Base-by-base conservation (phyloP, 2,797 vertebrate species). In the Pachyuromys duprasi region DNA sequence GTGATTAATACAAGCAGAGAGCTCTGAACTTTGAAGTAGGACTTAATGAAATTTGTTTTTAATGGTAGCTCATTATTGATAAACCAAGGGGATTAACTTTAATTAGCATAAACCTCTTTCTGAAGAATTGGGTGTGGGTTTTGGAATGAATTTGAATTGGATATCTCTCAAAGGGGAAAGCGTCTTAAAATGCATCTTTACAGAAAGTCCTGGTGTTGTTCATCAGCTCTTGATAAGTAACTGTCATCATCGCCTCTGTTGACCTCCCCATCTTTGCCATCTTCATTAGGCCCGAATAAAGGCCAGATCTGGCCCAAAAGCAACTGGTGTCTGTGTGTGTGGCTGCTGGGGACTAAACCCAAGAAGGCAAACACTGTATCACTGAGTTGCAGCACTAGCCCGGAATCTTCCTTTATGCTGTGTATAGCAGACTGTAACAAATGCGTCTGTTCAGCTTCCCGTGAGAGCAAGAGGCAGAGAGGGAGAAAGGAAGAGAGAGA, bases 11-110 rank as follows among this genome's bases (percentile, higher is more conserved):
- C 72, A 87, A 86, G 65, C 69, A 65, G 76, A 90, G 76, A 26
- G 62, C 83, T 96, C 93, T 88, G 89, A 95, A 96, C 57, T 93
- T 94, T 81, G 78, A 62, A 93, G 87, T 93, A 93, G 60, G 62
- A 39, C 78, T 95, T 93, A 91, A 93, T 94, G 78, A 92, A 95
- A 97, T 93, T 72, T 88, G 69, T 92, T 93, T 91, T 94, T 83
- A 93, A 90, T 91, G 86, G 22, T 92, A 96, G 78, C 76, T 79
- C 95, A 91, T 95, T 94, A 93, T 82, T 93, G 84, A 91, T 88
- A 96, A 97, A 92, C 63, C 91, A 94, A 95, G 74, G 67, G 94
- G 80, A 89, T 93, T 8, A 17, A 55, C 75, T 95, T 83, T 75
- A 89, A 94, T 95, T 78, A 95, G 84, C 72, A 75, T 39, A 74